Percentiles rank a stretch among this genome's conserved stretches.
These are phyloP conservation scores for Sebastes cheni DNA, from an alignment of 2,797 vertebrate species.

Conservation along the genomic window DNA sequence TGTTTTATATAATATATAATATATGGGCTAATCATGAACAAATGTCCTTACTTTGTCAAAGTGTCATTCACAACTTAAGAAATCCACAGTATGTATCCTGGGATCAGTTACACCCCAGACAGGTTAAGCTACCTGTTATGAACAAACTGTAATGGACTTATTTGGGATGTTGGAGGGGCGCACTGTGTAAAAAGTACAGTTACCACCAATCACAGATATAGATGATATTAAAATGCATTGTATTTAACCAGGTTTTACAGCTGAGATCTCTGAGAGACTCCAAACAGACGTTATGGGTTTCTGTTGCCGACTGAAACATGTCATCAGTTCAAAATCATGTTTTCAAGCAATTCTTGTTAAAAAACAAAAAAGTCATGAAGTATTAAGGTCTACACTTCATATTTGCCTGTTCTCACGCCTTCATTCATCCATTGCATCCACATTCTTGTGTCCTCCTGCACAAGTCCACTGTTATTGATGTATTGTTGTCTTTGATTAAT, in stretches of 20 bases:
- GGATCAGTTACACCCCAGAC: background rate
- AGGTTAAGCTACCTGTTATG: background rate
- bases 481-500: conserved; percentile 45
- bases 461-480: conserved; percentile 26
- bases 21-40: background rate
- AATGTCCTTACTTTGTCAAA: background rate
- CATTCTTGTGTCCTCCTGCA: background rate
- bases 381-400: background rate
- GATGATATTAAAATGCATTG: background rate
- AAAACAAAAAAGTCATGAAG: background rate
- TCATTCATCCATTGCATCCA: background rate
- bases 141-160: background rate
- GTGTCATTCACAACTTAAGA: background rate
- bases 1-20: no score
- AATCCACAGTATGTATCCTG: background rate
- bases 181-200: no score
- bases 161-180: background rate
- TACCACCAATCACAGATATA: background rate
- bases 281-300: background rate
- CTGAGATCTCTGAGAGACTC: background rate
- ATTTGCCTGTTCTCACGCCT: background rate
- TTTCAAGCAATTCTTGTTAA: background rate
- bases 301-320: background rate
- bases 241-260: no score
- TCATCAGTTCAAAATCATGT: background rate